Evolutionary conservation across 2,113 vertebrate species (phyloP).

Genomic region (Mionectes macconnelli): DNA sequence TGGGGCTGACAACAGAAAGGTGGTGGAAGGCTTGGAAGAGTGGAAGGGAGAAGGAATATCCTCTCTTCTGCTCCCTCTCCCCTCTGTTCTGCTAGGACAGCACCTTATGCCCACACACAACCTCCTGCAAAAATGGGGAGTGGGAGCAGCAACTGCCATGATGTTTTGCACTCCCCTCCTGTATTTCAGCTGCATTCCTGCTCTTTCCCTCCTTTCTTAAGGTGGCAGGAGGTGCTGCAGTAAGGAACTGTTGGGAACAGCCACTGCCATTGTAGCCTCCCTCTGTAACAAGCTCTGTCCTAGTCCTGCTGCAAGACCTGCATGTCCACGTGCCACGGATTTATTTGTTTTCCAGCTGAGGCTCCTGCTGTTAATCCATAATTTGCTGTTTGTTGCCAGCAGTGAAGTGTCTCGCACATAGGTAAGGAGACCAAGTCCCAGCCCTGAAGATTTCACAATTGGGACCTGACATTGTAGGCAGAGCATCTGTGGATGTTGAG

Average conservation of each 20-base stretch:
- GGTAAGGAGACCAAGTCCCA: neutral
- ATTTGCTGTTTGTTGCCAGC: neutral
- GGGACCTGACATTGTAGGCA: neutral
- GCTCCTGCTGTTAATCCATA: neutral
- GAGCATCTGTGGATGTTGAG: neutral
- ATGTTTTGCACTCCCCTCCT: neutral
- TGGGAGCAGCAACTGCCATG: fast-evolving
- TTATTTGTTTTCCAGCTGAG: neutral
- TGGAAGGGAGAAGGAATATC: neutral
- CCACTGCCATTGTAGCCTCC: neutral
- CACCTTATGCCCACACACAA: neutral
- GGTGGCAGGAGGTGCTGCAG: neutral
- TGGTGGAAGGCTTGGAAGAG: neutral
- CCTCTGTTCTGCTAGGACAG: neutral
- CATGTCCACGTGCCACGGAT: fast-evolving
- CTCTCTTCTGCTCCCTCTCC: neutral
- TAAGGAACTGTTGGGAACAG: neutral
- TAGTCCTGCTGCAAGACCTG: neutral
- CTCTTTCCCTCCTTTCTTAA: neutral
- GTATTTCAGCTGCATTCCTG: neutral
- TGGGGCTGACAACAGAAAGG: neutral
- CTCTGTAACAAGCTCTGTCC: neutral
- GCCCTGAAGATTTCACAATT: neutral
- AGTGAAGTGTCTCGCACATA: neutral
- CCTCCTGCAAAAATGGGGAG: neutral